Conservation (phyloP, 2,797 vertebrate species). For the Pangasius krempfi region DNA sequence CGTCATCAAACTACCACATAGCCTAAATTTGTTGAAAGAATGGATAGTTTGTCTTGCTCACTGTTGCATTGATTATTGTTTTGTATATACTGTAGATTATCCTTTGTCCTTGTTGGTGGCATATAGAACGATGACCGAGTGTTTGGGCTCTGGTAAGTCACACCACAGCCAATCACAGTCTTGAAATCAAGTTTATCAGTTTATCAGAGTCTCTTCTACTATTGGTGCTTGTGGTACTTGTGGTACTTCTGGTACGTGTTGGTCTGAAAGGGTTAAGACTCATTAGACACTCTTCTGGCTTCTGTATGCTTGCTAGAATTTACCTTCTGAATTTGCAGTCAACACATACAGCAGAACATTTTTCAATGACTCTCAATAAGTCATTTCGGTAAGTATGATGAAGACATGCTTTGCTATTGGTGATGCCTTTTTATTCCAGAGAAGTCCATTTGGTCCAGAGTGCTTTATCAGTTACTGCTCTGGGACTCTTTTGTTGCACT, state of each 20-base stretch:
- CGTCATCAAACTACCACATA: background rate
- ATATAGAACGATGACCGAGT: background rate
- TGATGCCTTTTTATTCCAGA: background rate
- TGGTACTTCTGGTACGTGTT: background rate
- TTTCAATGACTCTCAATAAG: background rate
- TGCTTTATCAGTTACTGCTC: slow-evolving; percentile 11
- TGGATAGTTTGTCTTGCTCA: background rate
- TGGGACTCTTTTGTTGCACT: slow-evolving; percentile 19
- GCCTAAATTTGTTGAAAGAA: background rate
- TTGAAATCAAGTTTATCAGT: background rate
- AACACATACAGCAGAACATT: background rate
- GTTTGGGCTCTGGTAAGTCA: background rate
- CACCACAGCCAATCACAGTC: background rate
- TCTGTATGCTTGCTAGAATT: background rate
- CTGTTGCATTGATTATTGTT: background rate
- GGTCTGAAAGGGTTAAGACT: background rate
- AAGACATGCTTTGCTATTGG: background rate
- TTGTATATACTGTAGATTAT: background rate
- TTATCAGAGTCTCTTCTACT: background rate
- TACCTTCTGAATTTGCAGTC: background rate
- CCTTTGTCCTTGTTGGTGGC: background rate
- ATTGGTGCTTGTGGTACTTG: background rate
- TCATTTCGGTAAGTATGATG: background rate
- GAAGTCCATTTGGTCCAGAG: slow-evolving; percentile 9
- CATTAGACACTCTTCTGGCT: background rate